Evolutionary conservation across 1,140 invertebrate genomes (phyloP), one percentile per base, ranked within the genome.

Genomic region (Zaprionus africanus): DNA sequence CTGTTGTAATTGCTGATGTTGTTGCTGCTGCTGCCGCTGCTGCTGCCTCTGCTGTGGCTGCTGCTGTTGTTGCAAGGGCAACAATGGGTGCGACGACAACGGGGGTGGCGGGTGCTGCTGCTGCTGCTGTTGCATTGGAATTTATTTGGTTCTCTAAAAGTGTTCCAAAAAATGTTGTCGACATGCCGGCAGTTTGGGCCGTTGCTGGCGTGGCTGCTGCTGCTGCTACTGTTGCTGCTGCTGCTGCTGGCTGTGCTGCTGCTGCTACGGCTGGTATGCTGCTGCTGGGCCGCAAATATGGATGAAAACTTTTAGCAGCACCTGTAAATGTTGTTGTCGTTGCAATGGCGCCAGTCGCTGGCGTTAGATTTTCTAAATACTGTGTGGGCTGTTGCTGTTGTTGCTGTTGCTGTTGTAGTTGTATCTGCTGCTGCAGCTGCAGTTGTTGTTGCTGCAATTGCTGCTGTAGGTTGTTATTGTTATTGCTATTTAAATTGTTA

Each of bases 61-160:
- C 19, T 63, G 28, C 58, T 62, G 70, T 34, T 76, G 71, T 28
- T 68, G 78, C 41, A 43, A 59, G 41, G 17, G 22, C 26, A 54
- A 34, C 49, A 53, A 61, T 34, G 61, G 57, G 22, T 57, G 66
- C 38, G 24, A n/a, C 26, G 26, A 31, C 54, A 19, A 34, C 54
- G 28, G 28, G 26, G n/a, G 9, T 34, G 49, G 61, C 49, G 28
- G 41, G n/a, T 38, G 36, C 36, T 38, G 36, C 36, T 38, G 31
- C 31, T 41, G 64, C 34, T 43, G 78, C 63, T 57, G 78, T 70
- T 83, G 81, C 72, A 83, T 73, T 90, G 90, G 91, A 91, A 92
- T 92, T 92, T 90, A 92, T 91, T 86, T 92, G 87, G 86, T 83
- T 92, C 78, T 83, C 90, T 78, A 91, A 88, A 60, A 91, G 85